phyloP scores from a whole-genome alignment of 1,140 invertebrate genomes.

The Bombus pascuorum region DNA sequence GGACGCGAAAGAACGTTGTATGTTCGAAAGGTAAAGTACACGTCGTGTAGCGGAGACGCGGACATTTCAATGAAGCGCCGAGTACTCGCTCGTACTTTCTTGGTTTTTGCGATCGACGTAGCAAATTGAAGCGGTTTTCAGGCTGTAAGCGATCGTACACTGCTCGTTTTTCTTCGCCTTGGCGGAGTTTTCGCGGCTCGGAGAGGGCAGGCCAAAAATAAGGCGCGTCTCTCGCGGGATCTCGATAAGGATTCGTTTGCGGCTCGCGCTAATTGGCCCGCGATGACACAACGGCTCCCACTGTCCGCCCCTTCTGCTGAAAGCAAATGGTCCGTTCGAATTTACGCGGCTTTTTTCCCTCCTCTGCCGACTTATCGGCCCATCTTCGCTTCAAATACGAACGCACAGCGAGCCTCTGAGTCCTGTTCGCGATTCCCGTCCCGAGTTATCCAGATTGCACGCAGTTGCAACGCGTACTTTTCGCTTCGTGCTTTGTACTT shows the following conservation, averaged over 20 bases:
- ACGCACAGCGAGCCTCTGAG: neutral
- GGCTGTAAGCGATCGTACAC: no score
- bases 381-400: neutral
- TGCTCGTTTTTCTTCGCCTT: no score
- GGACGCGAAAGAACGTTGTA: no score
- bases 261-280: conserved; percentile 75
- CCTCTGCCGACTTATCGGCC: conserved; percentile 15
- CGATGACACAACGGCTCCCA: conserved; percentile 48
- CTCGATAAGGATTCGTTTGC: conserved; percentile 65
- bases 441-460: neutral
- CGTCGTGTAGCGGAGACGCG: neutral
- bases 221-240: neutral
- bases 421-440: neutral
- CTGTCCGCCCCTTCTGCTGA: conserved; percentile 8
- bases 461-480: neutral
- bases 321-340: conserved; percentile 46
- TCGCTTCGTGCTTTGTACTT: no score
- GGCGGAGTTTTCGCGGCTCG: neutral
- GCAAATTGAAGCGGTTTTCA: no score
- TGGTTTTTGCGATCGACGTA: no score
- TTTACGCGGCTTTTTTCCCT: conserved; percentile 45
- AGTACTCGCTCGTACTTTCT: no score
- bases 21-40: no score
- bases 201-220: neutral
- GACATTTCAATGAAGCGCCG: no score